Evolutionary conservation across 1,140 invertebrate species (phyloP), one percentile per base, ranked within the genome.

Genomic region (Streblospio benedicti): DNA sequence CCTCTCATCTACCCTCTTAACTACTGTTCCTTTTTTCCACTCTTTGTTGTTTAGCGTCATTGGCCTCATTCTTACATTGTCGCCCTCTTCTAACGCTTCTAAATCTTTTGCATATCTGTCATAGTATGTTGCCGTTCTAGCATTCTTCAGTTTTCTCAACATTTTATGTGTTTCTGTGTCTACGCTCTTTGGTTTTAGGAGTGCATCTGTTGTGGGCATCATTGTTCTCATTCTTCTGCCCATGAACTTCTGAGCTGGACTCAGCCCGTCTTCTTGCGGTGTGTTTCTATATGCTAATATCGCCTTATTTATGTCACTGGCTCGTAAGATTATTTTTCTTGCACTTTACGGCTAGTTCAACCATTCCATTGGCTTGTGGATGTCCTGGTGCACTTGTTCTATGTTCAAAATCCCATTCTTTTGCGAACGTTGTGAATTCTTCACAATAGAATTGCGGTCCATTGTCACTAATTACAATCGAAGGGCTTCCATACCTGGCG

Each of bases 231-330:
- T 27, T 2, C 49, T 2, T 20, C 49, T 5, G n/a, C 16, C n/a
- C 25, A 51, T 18, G 20, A 51, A 4, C n/a, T 28, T 20, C 23
- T 56, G 59, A n/a, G 33, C 51, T 4, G 50, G 59, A 16, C 18
- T 27, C 25, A 12, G 18, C 20, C 43, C 20, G 6, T 35, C 35
- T 57, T 55, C 31, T 20, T 35, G 25, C 16, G 66, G 61, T 20
- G 64, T 64, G 45, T 63, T 41, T 1, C 64, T 30, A 54, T 59
- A 60, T 3, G 43, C 53, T 6, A 67, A 33, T 27, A 67, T 28
- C 12, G 61, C 53, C 16, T 44, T 33, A 60, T 57, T 53, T 6
- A n/a, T 45, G 41, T 65, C 60, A 3, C 43, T 28, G 16, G 28
- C 28, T 60, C 20, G 20, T 43, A 2, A 60, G 20, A 16, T 55